Percentiles rank a stretch among this genome's conserved stretches.
Evolutionary conservation across 2,113 vertebrate species (phyloP).

Genomic region (Chlamydotis undulata): DNA sequence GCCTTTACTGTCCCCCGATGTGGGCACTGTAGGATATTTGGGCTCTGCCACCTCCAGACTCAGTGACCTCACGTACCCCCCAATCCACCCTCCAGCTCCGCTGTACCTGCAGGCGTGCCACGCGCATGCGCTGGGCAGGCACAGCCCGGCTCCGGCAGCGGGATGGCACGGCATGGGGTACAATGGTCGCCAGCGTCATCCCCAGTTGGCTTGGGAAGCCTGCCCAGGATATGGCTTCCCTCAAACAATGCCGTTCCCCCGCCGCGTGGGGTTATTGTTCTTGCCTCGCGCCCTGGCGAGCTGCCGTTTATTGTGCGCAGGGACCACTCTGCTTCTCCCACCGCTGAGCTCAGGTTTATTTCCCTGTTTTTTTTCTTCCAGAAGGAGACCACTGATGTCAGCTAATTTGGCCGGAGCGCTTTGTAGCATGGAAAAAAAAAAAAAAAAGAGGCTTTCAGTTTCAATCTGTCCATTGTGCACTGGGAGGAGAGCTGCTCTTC

Average conservation of each 20-base stretch:
- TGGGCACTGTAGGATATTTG: neutral
- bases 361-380: neutral
- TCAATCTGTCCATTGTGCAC: neutral
- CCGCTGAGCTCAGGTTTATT: neutral
- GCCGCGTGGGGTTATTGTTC: neutral
- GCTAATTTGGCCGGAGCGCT: neutral
- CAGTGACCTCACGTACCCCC: accelerated
- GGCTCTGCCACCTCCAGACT: neutral
- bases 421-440: neutral
- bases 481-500: neutral
- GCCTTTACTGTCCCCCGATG: accelerated
- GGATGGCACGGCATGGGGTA: neutral
- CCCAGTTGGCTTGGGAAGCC: neutral
- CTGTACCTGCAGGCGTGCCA: neutral
- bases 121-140: accelerated
- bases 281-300: neutral
- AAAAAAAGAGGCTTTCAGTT: neutral
- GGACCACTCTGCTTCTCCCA: neutral
- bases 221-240: neutral
- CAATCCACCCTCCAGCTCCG: accelerated
- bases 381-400: slow-evolving; percentile 31
- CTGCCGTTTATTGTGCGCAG: slow-evolving; percentile 37
- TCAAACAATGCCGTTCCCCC: neutral
- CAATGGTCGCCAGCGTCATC: neutral
- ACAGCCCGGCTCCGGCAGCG: accelerated